These are phyloP conservation scores for Eupsilia transversa DNA, from an alignment of 2,888 invertebrate genomes.

Conservation along the genomic window DNA sequence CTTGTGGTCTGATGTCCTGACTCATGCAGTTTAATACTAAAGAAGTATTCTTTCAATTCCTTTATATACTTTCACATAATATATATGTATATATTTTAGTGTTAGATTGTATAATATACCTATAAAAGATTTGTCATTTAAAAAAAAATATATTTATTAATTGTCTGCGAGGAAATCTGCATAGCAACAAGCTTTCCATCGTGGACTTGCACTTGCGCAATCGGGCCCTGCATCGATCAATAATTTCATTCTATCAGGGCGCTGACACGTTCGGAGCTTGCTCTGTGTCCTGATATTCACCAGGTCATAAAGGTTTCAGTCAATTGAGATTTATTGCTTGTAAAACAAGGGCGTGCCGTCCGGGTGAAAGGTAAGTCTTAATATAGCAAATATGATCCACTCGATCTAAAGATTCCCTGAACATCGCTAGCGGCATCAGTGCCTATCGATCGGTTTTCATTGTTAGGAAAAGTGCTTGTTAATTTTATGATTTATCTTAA, in stretches of 20 bases:
- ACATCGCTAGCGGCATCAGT: neutral
- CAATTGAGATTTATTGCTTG: neutral
- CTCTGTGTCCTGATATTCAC: neutral
- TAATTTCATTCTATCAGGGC: constrained; percentile 20
- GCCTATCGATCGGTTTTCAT: neutral
- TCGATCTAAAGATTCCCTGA: neutral
- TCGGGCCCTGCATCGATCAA: constrained; percentile 43
- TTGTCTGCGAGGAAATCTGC: neutral
- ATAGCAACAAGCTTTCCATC: constrained; percentile 1
- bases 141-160: no score
- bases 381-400: no score
- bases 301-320: neutral
- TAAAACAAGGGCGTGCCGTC: neutral
- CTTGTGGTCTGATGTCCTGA: neutral
- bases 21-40: neutral
- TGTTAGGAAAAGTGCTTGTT: neutral
- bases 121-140: no score
- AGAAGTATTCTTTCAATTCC: no score
- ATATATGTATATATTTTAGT: no score
- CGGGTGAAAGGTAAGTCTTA: constrained; percentile 9
- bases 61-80: no score
- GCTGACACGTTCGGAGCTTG: constrained; percentile 7
- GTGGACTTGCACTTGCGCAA: constrained; percentile 57
- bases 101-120: no score
- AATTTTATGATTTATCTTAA: neutral